Percentiles rank a stretch among this genome's conserved stretches.
Conservation (phyloP, 2,113 vertebrate species). For the Ancistrus triradiatus region DNA sequence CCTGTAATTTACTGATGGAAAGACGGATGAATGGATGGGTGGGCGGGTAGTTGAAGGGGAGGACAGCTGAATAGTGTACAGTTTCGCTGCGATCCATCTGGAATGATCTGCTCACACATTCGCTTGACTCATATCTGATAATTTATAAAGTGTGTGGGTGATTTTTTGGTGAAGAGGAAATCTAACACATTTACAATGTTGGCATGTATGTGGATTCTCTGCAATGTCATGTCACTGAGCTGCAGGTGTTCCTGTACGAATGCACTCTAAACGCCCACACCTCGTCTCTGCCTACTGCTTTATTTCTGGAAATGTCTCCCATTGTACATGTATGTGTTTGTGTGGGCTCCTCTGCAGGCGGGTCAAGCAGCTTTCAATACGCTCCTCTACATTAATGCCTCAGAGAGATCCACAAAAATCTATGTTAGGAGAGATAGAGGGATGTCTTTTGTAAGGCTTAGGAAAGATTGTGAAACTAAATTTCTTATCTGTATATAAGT, state of each 20-base stretch:
- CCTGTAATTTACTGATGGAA: neutral
- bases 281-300: constrained; percentile 29
- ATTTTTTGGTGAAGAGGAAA: constrained; percentile 29
- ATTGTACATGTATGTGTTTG: constrained; percentile 25
- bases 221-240: constrained; percentile 29
- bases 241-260: constrained; percentile 35
- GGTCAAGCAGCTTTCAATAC: neutral
- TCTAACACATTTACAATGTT: constrained; percentile 33
- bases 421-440: too few relatives aligned
- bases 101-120: constrained; percentile 42
- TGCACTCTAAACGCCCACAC: constrained; percentile 40
- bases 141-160: constrained; percentile 32
- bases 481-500: too few relatives aligned
- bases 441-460: too few relatives aligned
- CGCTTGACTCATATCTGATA: constrained; percentile 42
- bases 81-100: constrained; percentile 39
- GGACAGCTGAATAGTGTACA: constrained; percentile 24
- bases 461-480: too few relatives aligned
- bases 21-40: neutral
- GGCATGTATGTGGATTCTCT: constrained; percentile 29
- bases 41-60: constrained; percentile 19
- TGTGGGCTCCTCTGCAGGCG: constrained; percentile 18
- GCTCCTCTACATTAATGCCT: too few relatives aligned
- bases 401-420: too few relatives aligned
- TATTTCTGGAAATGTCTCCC: constrained; percentile 40